Conservation (phyloP, 2,113 vertebrate species). For the Podarcis raffonei region DNA sequence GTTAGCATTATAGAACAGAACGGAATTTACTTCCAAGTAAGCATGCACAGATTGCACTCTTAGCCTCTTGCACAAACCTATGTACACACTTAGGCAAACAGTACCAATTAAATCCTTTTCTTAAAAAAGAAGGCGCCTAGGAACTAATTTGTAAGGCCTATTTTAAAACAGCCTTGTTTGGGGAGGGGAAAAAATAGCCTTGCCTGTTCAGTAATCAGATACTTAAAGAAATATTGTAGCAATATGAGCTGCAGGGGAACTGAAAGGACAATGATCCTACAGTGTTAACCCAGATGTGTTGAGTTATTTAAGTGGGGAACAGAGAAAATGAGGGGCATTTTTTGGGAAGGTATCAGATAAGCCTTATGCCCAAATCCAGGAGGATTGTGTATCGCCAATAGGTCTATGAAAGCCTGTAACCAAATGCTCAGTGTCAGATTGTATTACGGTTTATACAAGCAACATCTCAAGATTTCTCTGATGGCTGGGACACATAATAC, state of each 20-base stretch:
- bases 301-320: conserved; percentile 89
- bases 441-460: conserved; percentile 96
- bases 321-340: conserved; percentile 82
- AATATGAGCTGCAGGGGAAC: conserved; percentile 85
- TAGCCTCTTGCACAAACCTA: conserved; percentile 43
- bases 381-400: conserved; percentile 92
- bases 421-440: conserved; percentile 84
- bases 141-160: conserved; percentile 78
- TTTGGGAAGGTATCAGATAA: conserved; percentile 95
- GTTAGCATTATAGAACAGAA: neutral
- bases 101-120: conserved; percentile 71
- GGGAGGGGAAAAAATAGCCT: conserved; percentile 62
- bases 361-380: conserved; percentile 92
- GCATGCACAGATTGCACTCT: conserved; percentile 11
- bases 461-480: conserved; percentile 92
- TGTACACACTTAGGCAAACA: conserved; percentile 62
- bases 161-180: conserved; percentile 63
- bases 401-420: conserved; percentile 94
- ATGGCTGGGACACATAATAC: conserved; percentile 91
- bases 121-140: conserved; percentile 57
- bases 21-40: neutral
- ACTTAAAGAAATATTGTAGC: conserved; percentile 91
- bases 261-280: conserved; percentile 95
- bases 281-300: conserved; percentile 97
- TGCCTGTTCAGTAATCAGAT: conserved; percentile 92